phyloP scores from a whole-genome alignment of 2,113 vertebrate genomes.

The Pollachius pollachius region DNA sequence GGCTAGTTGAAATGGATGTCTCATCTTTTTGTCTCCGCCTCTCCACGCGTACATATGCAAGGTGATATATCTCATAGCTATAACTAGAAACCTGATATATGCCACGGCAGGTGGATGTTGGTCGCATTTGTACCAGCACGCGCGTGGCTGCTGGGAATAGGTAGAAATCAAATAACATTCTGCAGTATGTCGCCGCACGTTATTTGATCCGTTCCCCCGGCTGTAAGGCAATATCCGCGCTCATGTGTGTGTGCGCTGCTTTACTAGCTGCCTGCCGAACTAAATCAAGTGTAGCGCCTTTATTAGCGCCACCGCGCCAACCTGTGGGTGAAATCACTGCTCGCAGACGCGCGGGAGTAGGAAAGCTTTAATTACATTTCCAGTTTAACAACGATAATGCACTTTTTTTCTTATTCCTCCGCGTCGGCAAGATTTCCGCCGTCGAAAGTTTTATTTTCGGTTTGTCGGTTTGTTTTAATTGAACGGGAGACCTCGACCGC shows the following conservation, averaged over 20 bases:
- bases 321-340: constrained; percentile 5
- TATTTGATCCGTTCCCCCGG: constrained; percentile 54
- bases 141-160: constrained; percentile 43
- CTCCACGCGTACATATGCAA: constrained; percentile 54
- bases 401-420: too few relatives aligned
- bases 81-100: constrained; percentile 58
- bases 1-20: constrained; percentile 54
- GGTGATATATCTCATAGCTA: constrained; percentile 57
- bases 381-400: too few relatives aligned
- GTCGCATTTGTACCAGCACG: constrained; percentile 55
- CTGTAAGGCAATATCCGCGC: constrained; percentile 52
- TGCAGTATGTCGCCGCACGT: constrained; percentile 47
- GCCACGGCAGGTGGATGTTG: constrained; percentile 53
- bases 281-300: constrained; percentile 32
- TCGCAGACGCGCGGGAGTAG: background rate
- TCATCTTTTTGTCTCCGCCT: constrained; percentile 61
- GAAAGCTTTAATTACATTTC: too few relatives aligned
- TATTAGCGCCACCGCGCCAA: too few relatives aligned
- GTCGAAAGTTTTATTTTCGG: too few relatives aligned
- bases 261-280: constrained; percentile 35
- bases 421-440: too few relatives aligned
- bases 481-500: too few relatives aligned
- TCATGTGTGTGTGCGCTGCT: constrained; percentile 24
- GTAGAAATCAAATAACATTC: constrained; percentile 56
- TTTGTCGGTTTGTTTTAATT: too few relatives aligned